phyloP scores from a whole-genome alignment of 1,140 invertebrate genomes.

The Drosophila simulans region DNA sequence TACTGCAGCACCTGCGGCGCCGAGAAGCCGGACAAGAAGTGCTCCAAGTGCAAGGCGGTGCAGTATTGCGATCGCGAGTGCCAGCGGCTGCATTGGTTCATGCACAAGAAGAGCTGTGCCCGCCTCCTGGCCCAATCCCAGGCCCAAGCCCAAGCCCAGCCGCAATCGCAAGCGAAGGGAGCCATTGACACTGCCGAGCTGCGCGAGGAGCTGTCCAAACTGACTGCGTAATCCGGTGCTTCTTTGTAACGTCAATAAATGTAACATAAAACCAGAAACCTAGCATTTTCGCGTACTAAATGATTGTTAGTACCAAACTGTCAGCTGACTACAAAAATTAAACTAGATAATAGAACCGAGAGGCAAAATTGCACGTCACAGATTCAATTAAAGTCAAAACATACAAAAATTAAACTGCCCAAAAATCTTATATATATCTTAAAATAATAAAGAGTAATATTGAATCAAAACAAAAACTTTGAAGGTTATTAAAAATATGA shows the following conservation, averaged over 20 bases:
- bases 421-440: too few species aligned
- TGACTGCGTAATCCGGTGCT: slow-evolving; percentile 52
- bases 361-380: background rate
- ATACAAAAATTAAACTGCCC: slow-evolving; percentile 22
- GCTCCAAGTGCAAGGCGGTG: slow-evolving; percentile 97
- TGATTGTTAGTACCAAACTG: slow-evolving; percentile 12
- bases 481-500: too few species aligned
- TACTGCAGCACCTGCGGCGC: slow-evolving; percentile 95
- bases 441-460: slow-evolving; percentile 4
- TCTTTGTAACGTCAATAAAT: slow-evolving; percentile 35
- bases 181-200: slow-evolving; percentile 70
- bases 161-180: slow-evolving; percentile 37
- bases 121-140: slow-evolving; percentile 84
- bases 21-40: slow-evolving; percentile 95
- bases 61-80: slow-evolving; percentile 97
- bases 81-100: slow-evolving; percentile 97
- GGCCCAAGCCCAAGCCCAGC: slow-evolving; percentile 30
- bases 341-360: background rate
- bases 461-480: background rate
- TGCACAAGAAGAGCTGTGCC: slow-evolving; percentile 95
- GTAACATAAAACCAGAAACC: slow-evolving; percentile 24
- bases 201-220: slow-evolving; percentile 69
- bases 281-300: slow-evolving; percentile 29
- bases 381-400: background rate
- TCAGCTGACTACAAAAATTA: background rate